Evolutionary conservation across 2,797 vertebrate species (phyloP).

Genomic region (Rhabdophis nuchalis): DNA sequence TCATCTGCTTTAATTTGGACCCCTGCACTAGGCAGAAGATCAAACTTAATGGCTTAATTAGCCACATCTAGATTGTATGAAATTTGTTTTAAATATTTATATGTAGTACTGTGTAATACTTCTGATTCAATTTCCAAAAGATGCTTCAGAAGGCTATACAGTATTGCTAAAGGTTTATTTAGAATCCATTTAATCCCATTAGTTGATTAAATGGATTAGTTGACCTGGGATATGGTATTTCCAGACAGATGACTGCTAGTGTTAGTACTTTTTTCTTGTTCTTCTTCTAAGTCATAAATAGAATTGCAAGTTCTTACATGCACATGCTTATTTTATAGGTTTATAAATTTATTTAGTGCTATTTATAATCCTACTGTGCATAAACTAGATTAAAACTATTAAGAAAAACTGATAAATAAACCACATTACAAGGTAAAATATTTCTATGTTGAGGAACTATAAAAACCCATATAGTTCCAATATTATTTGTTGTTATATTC

Average conservation of each 20-base stretch:
- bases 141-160: neutral
- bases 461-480: neutral
- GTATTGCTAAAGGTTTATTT: neutral
- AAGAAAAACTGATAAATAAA: neutral
- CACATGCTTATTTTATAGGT: neutral
- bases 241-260: neutral
- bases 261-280: neutral
- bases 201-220: neutral
- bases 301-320: neutral
- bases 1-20: neutral
- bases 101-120: neutral
- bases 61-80: neutral
- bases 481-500: too few species aligned
- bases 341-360: neutral
- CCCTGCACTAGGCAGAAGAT: neutral
- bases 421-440: neutral
- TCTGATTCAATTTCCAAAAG: neutral
- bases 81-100: constrained; percentile 1
- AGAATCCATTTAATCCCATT: neutral
- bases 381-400: neutral
- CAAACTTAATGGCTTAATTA: neutral
- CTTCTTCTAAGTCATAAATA: neutral
- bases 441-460: neutral
- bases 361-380: neutral
- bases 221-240: neutral